A percentile compares a stretch with the other conserved stretches of the same genome.
These are phyloP conservation scores for Aptenodytes patagonicus DNA, from an alignment of 2,113 vertebrate genomes.

Conservation along the genomic window DNA sequence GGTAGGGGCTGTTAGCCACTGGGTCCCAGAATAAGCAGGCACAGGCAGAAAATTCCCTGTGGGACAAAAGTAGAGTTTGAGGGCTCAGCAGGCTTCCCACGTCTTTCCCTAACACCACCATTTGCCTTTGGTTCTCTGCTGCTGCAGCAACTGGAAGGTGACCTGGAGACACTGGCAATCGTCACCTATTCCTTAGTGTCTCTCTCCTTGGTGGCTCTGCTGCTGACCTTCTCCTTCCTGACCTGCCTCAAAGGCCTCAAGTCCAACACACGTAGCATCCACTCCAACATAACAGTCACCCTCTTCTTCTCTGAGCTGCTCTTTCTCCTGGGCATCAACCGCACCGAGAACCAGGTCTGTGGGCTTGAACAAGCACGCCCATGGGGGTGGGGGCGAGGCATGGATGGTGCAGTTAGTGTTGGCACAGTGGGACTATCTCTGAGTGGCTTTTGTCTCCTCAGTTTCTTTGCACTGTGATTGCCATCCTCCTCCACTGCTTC, in stretches of 20 bases:
- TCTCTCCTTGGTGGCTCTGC: conserved; percentile 85
- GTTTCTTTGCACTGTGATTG: conserved; percentile 95
- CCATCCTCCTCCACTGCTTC: conserved; percentile 96
- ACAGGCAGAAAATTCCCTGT: background rate
- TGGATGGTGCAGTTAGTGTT: background rate
- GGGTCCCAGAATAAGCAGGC: background rate
- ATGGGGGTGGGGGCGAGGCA: rapidly evolving
- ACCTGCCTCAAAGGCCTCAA: conserved; percentile 93
- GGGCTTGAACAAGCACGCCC: background rate
- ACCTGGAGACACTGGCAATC: conserved; percentile 91
- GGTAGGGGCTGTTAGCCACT: background rate
- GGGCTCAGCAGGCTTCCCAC: background rate
- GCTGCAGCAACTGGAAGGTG: conserved; percentile 89
- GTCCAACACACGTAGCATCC: conserved; percentile 94
- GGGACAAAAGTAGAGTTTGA: background rate
- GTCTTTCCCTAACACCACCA: background rate
- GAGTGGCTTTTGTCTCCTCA: conserved; percentile 54
- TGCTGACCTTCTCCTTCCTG: conserved; percentile 87
- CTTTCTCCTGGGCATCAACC: conserved; percentile 91
- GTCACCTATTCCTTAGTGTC: conserved; percentile 89
- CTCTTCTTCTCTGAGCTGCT: conserved; percentile 92
- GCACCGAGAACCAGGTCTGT: conserved; percentile 93
- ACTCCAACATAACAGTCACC: conserved; percentile 89
- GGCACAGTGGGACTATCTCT: background rate
- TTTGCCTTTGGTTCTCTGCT: conserved; percentile 32